Evolutionary conservation across 2,888 invertebrate species (phyloP), one percentile per base, ranked within the genome.

Genomic region (Scaptomyza caliginosa): DNA sequence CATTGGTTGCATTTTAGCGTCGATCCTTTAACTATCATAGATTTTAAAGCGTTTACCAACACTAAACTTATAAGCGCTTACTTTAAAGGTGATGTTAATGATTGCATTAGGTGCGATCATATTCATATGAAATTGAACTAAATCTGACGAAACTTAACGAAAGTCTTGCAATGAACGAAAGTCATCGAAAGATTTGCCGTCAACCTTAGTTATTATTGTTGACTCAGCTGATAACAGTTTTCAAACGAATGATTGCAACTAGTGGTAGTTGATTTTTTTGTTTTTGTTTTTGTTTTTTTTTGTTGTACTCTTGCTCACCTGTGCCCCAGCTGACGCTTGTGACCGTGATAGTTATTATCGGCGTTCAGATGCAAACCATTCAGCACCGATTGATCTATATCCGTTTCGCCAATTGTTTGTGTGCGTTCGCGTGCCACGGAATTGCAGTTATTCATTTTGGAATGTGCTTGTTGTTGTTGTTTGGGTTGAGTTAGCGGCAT

Each of bases 281-380:
- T 21, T 11, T 16, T 13, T 21, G 17, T 10, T 16, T 2, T 32
- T 32, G 30, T 4, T 23, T 28, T 24, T 34, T 11, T 11, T 6
- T 32, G 13, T 13, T n/a, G n/a, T n/a, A n/a, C n/a, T 43, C 16
- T 8, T 46, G 34, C 86, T 90, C 82, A 91, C 91, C 91, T 91
- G 84, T 91, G 91, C 59, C 87, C 88, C 70, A 90, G 73, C 71
- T 90, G 89, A 46, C 91, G 85, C 59, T 91, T 91, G 63, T 89
- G 89, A 23, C 88, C 89, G 21, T 89, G 86, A 34, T 85, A 84
- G 45, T 40, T 60, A 38, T 65, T 58, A 28, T 78, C 73, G 4
- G 71, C 55, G 42, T 49, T 49, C 45, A 62, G 26, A 3, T 68
- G 59, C 16, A 79, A 45, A 21, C 89, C 90, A 64, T 88, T 89